These are phyloP conservation scores for Halcyon smyrnensis DNA, from an alignment of 2,797 vertebrate genomes.

Conservation along the genomic window DNA sequence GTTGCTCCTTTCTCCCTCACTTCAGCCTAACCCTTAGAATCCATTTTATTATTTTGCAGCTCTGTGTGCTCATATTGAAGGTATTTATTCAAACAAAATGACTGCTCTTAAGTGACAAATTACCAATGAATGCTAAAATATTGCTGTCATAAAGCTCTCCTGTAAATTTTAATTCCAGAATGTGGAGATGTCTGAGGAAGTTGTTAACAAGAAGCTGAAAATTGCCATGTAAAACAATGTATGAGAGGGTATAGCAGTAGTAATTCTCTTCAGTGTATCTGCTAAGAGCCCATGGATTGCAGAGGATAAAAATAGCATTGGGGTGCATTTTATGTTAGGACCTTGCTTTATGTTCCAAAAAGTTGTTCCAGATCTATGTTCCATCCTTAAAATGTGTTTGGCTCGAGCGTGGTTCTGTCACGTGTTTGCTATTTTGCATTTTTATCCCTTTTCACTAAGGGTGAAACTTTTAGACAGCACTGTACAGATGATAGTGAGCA, in stretches of 20 bases:
- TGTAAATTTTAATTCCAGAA: neutral
- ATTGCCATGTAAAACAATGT: neutral
- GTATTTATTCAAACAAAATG: neutral
- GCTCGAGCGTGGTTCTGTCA: neutral
- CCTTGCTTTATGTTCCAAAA: neutral
- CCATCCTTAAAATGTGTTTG: neutral
- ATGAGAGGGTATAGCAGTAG: neutral
- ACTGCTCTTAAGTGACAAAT: neutral
- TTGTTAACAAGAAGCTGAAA: neutral
- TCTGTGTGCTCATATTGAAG: neutral
- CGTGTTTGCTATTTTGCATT: neutral
- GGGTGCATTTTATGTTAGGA: neutral
- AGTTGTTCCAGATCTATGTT: neutral
- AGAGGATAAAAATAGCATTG: neutral
- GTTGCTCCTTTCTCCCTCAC: neutral
- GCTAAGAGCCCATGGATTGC: neutral
- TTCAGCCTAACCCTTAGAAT: neutral
- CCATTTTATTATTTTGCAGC: neutral
- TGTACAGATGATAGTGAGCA: neutral
- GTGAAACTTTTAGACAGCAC: neutral
- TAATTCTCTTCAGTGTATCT: neutral
- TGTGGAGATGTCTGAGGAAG: neutral
- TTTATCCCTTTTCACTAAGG: neutral
- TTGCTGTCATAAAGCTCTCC: neutral
- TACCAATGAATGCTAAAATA: neutral